Percentiles rank a stretch among this genome's conserved stretches.
Conservation (phyloP, 2,797 vertebrate genomes). For the Eupleurogrammus muticus region DNA sequence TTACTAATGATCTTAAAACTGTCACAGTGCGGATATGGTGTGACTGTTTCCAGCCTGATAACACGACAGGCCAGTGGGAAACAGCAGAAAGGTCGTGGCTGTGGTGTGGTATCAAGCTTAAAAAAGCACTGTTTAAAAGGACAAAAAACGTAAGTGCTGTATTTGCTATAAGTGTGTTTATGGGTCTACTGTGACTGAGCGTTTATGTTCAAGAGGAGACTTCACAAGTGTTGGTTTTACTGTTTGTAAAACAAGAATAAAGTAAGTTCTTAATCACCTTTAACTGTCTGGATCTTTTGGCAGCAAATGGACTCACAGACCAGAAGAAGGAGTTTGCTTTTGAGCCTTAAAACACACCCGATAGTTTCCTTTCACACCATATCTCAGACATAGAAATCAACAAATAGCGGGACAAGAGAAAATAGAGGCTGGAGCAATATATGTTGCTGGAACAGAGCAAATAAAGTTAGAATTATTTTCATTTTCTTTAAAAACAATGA, state of each 20-base stretch:
- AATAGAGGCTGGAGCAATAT: no score
- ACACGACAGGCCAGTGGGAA: slow-evolving; percentile 21
- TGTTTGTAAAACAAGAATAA: slow-evolving; percentile 34
- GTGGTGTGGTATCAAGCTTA: slow-evolving; percentile 1
- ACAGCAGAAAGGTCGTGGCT: slow-evolving; percentile 4
- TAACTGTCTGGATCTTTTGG: slow-evolving; percentile 43
- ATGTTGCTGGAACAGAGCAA: no score
- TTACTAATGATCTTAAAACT: slow-evolving; percentile 7
- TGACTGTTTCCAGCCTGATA: slow-evolving; percentile 54
- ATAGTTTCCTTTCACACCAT: slow-evolving; percentile 24
- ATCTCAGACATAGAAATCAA: slow-evolving; percentile 26
- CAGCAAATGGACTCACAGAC: slow-evolving; percentile 43
- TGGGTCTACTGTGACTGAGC: slow-evolving; percentile 38
- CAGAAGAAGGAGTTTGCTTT: slow-evolving; percentile 32
- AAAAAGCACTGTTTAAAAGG: no score
- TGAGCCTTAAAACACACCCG: slow-evolving; percentile 22
- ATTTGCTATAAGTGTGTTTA: slow-evolving; percentile 46
- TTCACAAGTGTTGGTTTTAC: slow-evolving; percentile 57
- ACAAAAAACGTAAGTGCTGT: neutral
- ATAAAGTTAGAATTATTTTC: no score
- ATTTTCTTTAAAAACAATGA: no score
- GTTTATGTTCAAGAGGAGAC: slow-evolving; percentile 56
- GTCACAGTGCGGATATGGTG: slow-evolving; percentile 15
- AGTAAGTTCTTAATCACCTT: slow-evolving; percentile 50
- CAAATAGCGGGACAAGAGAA: slow-evolving; percentile 22